Evolutionary conservation across 2,888 invertebrate genomes (phyloP), one percentile per base, ranked within the genome.

Genomic region (Ormyrus pomaceus): DNA sequence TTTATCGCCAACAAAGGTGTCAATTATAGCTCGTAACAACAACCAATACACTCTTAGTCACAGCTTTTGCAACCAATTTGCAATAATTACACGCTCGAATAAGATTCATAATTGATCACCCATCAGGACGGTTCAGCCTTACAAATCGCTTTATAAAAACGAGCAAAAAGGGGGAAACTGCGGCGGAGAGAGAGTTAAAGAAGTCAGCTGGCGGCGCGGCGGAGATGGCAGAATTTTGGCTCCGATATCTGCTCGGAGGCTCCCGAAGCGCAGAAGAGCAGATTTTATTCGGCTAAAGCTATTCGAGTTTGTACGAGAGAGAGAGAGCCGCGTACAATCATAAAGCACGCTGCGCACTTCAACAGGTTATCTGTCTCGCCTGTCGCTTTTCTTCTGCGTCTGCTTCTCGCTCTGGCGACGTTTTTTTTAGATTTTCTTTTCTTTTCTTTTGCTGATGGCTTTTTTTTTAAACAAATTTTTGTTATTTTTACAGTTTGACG

Each of bases 41-140:
- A 19, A 19, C 19, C 19, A 19, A 19, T 19, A 19, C 19, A 19
- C 19, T 19, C 19, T 19, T 2, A 19, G 19, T 19, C 19, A 2
- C 19, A 19, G 19, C 19, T 19, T 19, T 19, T 19, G 19, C 19
- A 19, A 19, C 19, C 19, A 19, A 19, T 19, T 19, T 19, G 71
- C 71, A 61, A 71, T 71, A 59, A 51, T 58, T 55, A 13, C 8
- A 4, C 48, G 46, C 11, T 46, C 34, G 62, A 73, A 51, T 45
- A 66, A 75, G 75, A 75, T 66, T 59, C 75, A 66, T 75, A 75
- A 75, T 75, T 75, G 65, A 75, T 74, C 56, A 34, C 11, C 13
- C 8, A 61, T 51, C 66, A 50, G 58, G 50, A 11, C 46, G 10
- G 9, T 6, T 19, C 46, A 5, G 13, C 10, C n/a, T 50, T 19